Evolutionary conservation across 2,888 invertebrate genomes (phyloP), one percentile per base, ranked within the genome.

Genomic region (Therioaphis trifolii): DNA sequence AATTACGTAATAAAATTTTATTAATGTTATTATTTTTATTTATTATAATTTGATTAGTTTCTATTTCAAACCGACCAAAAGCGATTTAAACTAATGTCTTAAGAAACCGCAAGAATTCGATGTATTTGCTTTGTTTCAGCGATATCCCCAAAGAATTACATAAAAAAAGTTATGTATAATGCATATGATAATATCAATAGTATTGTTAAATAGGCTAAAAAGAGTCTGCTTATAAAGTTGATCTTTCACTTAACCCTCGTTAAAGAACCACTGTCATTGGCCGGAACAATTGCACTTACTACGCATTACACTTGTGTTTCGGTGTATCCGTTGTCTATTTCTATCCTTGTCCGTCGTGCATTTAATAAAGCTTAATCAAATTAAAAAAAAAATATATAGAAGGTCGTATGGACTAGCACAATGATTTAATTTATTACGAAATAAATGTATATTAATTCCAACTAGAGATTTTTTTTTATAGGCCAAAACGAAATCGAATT

Each of bases 181-280:
- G 29, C 18, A 63, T 63, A 0, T 58, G 24, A n/a, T n/a, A 12
- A 12, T 21, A 55, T 5, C 21, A 55, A 49, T 15, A 35, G 7
- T 35, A 35, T 49, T 55, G 55, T 35, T 74, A 35, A 40, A 35
- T n/a, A 46, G 61, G 14, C 58, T 24, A 43, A 76, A 7, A 35
- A 35, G 58, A 49, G 61, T 76, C 11, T 52, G 78, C 24, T 21
- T 27, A 68, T 68, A 78, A 78, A 68, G 72, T 82, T 72, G 80
- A 82, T 82, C 80, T 82, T 82, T 72, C 80, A 72, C 61, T 82
- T 82, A 82, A 82, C 80, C 80, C 72, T 72, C 49, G 80, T 82
- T 82, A 61, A 18, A 52, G 35, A 68, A 78, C 52, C 52, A 21
- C 15, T 29, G 40, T 40, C 35, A 49, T 52, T 29, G 46, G 46